These are phyloP conservation scores for Diphyllodes magnificus DNA, from an alignment of 2,113 vertebrate species.

Conservation along the genomic window DNA sequence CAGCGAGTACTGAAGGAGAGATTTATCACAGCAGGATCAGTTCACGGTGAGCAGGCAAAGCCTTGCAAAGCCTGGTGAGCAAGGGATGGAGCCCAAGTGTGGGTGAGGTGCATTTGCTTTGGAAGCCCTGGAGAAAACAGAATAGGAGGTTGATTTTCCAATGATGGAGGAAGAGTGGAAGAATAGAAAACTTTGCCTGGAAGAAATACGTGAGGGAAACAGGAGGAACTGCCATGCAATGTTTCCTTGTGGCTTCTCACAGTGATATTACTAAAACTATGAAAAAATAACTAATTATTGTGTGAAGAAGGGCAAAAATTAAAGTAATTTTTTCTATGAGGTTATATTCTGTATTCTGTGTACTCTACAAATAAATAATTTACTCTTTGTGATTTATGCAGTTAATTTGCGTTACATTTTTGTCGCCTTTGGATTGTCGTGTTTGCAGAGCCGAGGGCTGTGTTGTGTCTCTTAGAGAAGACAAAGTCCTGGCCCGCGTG, in stretches of 20 bases:
- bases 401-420: not conserved
- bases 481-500: not conserved
- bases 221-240: rapidly evolving
- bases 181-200: not conserved
- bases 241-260: not conserved
- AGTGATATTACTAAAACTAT: not conserved
- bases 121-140: not conserved
- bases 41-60: not conserved
- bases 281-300: not conserved
- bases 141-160: not conserved
- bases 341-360: not conserved
- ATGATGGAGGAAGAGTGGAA: not conserved
- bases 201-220: not conserved
- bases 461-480: not conserved
- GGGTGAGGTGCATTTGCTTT: rapidly evolving
- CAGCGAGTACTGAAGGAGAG: not conserved
- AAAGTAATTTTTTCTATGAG: not conserved
- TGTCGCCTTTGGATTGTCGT: rapidly evolving
- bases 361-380: not conserved
- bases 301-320: not conserved
- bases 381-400: not conserved
- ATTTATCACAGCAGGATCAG: rapidly evolving
- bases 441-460: not conserved
- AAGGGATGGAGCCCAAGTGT: rapidly evolving
- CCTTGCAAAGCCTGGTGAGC: not conserved